Base-by-base conservation (phyloP, 1,140 invertebrate genomes). In the Trichoplusia ni region DNA sequence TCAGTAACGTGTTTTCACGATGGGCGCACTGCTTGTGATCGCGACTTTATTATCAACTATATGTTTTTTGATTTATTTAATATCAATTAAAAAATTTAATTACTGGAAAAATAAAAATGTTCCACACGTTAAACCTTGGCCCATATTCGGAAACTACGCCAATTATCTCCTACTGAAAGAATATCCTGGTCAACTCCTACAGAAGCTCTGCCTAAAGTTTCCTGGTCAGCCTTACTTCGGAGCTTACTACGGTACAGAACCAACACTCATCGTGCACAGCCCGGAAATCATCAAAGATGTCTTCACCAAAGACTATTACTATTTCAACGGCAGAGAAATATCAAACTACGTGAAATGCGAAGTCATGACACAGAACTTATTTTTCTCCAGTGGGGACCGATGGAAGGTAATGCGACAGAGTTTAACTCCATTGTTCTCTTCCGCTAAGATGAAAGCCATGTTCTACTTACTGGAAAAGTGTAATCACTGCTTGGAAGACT, bases 391-490 rank as follows among this genome's bases (percentile, higher is more conserved):
- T 1, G 47, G 29, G 1, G 29, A 51, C 8, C 14, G 8, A 5
- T 94, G 93, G 93, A 91, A 91, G 71, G 69, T 89, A 16, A 71
- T 93, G 2, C 71, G 93, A 35, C 71, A 80, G 13, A 92, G 93
- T 49, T 75, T 93, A 23, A 91, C 91, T 6, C 93, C 93, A 1
- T 90, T 91, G 2, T 94, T 94, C 71, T 91, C 92, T 2, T 81
- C 90, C 2, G 82, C 86, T 6, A 93, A 93, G 78, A 89, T 94
- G 62, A 92, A 90, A 72, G 79, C 82, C 9, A 93, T 93, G 89
- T 90, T 89, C 63, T 71, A 86, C 0, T 59, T 89, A 0, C 85
- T 93, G 60, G 11, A 75, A 0, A 44, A 81, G 2, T 86, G 92
- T 7, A 67, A 65, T 0, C 14, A 80, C 0, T 74, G 86, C n/a